phyloP scores from a whole-genome alignment of 2,113 vertebrate genomes.

The Ceuthmochares aereus region DNA sequence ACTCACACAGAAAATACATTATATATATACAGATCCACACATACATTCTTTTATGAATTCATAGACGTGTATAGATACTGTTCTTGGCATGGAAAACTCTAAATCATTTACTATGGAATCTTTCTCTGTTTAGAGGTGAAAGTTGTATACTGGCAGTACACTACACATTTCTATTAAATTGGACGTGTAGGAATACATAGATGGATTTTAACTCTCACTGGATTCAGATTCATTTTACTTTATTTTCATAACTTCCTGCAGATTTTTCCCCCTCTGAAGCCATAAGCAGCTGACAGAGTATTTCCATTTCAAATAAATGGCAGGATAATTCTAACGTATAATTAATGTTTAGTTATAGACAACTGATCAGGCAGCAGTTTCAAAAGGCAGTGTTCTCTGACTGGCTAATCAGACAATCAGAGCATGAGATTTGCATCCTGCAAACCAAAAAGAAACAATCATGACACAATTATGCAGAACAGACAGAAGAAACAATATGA shows the following conservation, averaged over 20 bases:
- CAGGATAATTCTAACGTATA: not conserved
- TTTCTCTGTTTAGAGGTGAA: not conserved
- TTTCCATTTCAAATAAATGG: not conserved
- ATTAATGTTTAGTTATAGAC: constrained; percentile 19
- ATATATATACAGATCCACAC: not conserved
- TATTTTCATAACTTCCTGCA: not conserved
- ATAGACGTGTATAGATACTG: not conserved
- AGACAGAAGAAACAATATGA: constrained; percentile 10
- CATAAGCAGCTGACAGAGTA: not conserved
- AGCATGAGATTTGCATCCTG: constrained; percentile 25
- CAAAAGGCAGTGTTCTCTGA: not conserved
- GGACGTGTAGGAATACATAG: not conserved
- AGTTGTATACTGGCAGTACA: accelerated
- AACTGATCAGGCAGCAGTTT: not conserved
- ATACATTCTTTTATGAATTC: not conserved
- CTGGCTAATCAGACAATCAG: constrained; percentile 22
- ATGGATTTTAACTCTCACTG: not conserved
- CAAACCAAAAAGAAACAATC: not conserved
- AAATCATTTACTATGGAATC: not conserved
- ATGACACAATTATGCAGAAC: constrained; percentile 2
- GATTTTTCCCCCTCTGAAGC: not conserved
- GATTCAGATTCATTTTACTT: not conserved
- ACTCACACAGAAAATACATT: not conserved
- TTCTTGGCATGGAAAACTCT: not conserved
- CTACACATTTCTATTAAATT: not conserved